Base-by-base conservation (phyloP, 2,113 vertebrate species). In the Epinephelus cyanopodus region DNA sequence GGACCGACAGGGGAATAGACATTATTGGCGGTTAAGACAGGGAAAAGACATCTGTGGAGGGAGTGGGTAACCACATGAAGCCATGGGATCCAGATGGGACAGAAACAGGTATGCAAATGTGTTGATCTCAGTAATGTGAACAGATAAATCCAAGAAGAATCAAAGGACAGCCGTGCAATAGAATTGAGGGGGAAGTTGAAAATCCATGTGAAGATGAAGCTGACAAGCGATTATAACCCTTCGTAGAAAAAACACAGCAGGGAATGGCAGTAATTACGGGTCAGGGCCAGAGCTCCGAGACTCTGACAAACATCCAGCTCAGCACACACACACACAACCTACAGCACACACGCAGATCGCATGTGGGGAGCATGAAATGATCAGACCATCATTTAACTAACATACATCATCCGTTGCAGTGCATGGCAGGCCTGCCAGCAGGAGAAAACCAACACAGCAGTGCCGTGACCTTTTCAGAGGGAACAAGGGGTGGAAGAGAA, bases 11-110 rank as follows among this genome's bases (percentile, higher is more conserved):
- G 66, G 68, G 54, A 82, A 70, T 64, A 19, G 37, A 87, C 79
- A 85, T 81, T 83, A 82, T 67, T 86, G 75, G 75, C 75, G 69
- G 72, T 60, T 56, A 71, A 68, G 71, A 60, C 47, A 33, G 70
- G 63, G 50, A 19, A 83, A 74, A 81, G 79, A 87, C 86, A 89
- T 88, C 72, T 85, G 70, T 71, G 64, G 69, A 79, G 71, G 77
- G 64, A 83, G 73, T 61, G 80, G 58, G 74, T 61, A 74, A 87
- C 79, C 77, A 52, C 67, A 79, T 48, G 69, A 90, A 78, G 73
- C 63, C 62, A 37, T 58, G 50, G 21, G 52, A 84, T 84, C 70
- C 86, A 85, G 82, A 89, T 81, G 77, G 74, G 62, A 81, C 50
- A 56, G 27, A 60, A 79, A 87, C 74, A 67, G 63, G 74, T 60